phyloP scores from a whole-genome alignment of 1,140 invertebrate species.

The Drosophila quadrilineata region DNA sequence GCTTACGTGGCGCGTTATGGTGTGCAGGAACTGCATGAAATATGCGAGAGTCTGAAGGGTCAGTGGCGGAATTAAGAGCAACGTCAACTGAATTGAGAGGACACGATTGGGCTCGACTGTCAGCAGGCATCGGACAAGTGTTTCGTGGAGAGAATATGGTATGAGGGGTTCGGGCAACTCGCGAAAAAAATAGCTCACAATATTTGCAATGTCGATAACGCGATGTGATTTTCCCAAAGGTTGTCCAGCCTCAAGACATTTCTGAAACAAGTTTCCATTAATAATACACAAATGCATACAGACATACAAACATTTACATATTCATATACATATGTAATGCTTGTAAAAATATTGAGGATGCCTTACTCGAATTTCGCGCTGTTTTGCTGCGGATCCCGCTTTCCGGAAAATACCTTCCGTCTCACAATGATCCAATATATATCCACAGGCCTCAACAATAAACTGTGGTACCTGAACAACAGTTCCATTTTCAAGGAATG shows the following conservation, averaged over 20 bases:
- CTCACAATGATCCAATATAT: slow-evolving; percentile 85
- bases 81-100: slow-evolving; percentile 83
- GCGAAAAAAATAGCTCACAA: slow-evolving; percentile 91
- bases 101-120: slow-evolving; percentile 60
- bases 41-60: slow-evolving; percentile 87
- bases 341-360: background rate
- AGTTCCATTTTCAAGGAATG: slow-evolving; percentile 83
- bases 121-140: slow-evolving; percentile 87
- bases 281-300: too few species aligned
- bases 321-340: too few species aligned
- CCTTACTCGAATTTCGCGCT: slow-evolving; percentile 89
- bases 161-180: slow-evolving; percentile 92
- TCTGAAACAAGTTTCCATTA: slow-evolving; percentile 80
- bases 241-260: slow-evolving; percentile 85
- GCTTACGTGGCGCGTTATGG: slow-evolving; percentile 84
- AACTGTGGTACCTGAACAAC: slow-evolving; percentile 88
- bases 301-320: too few species aligned
- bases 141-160: slow-evolving; percentile 86
- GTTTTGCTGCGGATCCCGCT: slow-evolving; percentile 89
- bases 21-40: slow-evolving; percentile 86
- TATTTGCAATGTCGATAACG: slow-evolving; percentile 90
- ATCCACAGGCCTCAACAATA: slow-evolving; percentile 87
- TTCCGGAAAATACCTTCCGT: slow-evolving; percentile 93
- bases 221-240: slow-evolving; percentile 85
- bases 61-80: slow-evolving; percentile 85